phyloP scores from a whole-genome alignment of 2,888 invertebrate species.

The Galerucella pusilla region DNA sequence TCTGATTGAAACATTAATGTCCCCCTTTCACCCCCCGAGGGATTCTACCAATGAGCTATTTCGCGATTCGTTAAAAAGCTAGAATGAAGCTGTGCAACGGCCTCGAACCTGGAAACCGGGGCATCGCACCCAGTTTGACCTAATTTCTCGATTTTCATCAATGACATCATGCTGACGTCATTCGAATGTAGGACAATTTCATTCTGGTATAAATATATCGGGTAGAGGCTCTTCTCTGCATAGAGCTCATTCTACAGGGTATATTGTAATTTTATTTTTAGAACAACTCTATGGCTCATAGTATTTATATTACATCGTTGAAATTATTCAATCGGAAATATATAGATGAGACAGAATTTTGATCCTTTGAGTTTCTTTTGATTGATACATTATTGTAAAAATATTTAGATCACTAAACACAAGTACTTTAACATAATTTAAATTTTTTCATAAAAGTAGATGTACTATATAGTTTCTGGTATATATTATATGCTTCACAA shows the following conservation, averaged over 20 bases:
- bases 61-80: constrained; percentile 43
- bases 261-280: neutral
- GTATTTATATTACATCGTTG: neutral
- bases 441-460: too few species aligned
- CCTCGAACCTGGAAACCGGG: constrained; percentile 60
- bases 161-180: constrained; percentile 71
- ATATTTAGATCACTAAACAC: too few species aligned
- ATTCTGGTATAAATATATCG: constrained; percentile 69
- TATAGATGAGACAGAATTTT: too few species aligned
- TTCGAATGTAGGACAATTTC: constrained; percentile 67
- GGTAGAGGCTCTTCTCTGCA: constrained; percentile 54
- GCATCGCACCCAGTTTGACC: constrained; percentile 48
- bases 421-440: too few species aligned
- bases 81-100: constrained; percentile 61
- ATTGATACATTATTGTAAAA: too few species aligned
- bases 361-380: too few species aligned
- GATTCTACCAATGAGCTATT: neutral
- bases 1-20: neutral
- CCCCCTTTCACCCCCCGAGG: neutral
- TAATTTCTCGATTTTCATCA: constrained; percentile 52
- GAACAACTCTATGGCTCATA: neutral
- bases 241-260: constrained; percentile 55
- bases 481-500: too few species aligned
- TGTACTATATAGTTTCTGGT: too few species aligned
- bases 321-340: too few species aligned